Evolutionary conservation across 2,888 invertebrate genomes (phyloP), one percentile per base, ranked within the genome.

Genomic region (Thereva nobilitata): DNA sequence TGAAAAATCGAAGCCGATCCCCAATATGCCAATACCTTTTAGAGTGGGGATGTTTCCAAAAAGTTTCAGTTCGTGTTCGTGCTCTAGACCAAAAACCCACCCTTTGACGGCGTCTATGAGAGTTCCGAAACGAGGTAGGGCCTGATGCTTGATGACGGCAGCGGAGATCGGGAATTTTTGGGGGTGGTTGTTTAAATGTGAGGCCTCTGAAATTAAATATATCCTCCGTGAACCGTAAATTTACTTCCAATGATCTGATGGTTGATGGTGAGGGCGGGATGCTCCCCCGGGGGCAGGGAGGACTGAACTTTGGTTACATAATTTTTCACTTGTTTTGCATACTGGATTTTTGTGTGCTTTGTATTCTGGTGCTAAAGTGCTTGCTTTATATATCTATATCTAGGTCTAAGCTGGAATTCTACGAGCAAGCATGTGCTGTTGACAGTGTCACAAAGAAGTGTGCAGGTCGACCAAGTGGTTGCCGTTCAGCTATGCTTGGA

Each of bases 341-440:
- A 12, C n/a, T 44, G 5, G n/a, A 9, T n/a, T 35, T 34, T n/a
- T 10, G n/a, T 34, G 23, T 44, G 37, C 23, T 23, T 50, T 38
- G 8, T 7, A 7, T 50, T 35, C 34, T 37, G 4, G 59, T 37
- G n/a, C 41, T 66, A 56, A 54, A 54, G 42, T 59, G 23, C 23
- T 23, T 23, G 23, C 23, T 23, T 23, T 23, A 23, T 23, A 9
- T 40, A 5, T 53, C 4, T 38, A 38, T 9, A 9, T 40, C 47
- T 80, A 93, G 94, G 78, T 83, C 86, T 59, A 90, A 92, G 72
- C 81, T 95, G 74, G 93, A 95, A 78, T 88, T 89, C 80, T 95
- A 92, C 80, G 94, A 94, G 80, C 93, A 94, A 79, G 91, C 92
- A 73, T 95, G 95, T 80, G 93, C 94, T 0, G 93, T 94, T 59